Conservation (phyloP, 2,888 invertebrate species). For the Prenolepis imparis region DNA sequence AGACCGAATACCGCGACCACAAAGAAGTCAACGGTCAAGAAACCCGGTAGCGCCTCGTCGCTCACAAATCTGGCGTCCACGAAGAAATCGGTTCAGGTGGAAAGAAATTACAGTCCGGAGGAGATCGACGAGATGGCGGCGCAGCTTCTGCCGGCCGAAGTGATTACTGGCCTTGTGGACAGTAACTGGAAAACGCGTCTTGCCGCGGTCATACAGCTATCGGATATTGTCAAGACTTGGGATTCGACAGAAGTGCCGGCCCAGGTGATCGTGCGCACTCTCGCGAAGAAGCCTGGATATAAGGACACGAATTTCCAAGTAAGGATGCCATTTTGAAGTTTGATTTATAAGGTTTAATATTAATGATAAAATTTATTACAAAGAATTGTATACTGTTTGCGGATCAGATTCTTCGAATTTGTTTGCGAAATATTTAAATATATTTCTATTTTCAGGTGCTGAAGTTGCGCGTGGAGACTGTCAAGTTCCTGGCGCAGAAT, state of each 20-base stretch:
- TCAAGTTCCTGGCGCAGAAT: conserved; percentile 93
- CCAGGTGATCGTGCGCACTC: conserved; percentile 91
- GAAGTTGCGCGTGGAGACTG: conserved; percentile 93
- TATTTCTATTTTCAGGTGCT: conserved; percentile 89
- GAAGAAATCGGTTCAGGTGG: conserved; percentile 82
- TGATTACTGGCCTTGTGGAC: conserved; percentile 90
- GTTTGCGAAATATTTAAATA: background rate
- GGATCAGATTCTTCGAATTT: background rate
- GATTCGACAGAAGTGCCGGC: conserved; percentile 90
- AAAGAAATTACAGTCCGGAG: conserved; percentile 91
- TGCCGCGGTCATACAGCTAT: conserved; percentile 91
- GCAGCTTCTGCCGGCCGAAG: conserved; percentile 89
- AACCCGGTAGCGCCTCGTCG: conserved; percentile 76
- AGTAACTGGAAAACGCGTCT: conserved; percentile 95
- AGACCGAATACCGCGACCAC: conserved; percentile 75
- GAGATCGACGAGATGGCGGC: conserved; percentile 92
- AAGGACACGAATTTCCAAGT: conserved; percentile 93
- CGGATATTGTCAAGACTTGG: conserved; percentile 85
- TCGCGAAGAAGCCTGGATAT: conserved; percentile 94
- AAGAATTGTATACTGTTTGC: background rate
- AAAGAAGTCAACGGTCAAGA: conserved; percentile 84
- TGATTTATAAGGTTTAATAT: background rate
- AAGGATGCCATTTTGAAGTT: background rate
- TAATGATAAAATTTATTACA: background rate
- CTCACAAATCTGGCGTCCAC: conserved; percentile 80